Conservation (phyloP, 2,888 invertebrate genomes). For the Xylocampa areola region DNA sequence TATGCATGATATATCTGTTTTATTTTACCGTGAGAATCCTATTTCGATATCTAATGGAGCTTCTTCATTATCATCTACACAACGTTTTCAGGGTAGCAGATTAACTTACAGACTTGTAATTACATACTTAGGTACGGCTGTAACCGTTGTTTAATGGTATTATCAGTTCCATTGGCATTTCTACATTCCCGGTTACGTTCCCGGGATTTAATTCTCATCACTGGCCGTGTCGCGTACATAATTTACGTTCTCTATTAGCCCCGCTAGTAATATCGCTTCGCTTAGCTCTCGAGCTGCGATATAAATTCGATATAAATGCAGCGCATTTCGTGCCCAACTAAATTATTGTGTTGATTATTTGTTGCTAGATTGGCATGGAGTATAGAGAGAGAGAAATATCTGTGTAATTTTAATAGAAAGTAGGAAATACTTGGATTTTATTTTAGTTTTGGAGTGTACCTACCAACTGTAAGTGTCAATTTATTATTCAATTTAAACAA, state of each 20-base stretch:
- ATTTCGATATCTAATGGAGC: no score
- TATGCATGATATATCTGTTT: no score
- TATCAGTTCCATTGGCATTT: no score
- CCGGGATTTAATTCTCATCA: slow-evolving; percentile 22
- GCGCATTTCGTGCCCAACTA: slow-evolving; percentile 17
- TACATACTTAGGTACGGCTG: no score
- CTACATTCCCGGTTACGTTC: slow-evolving; percentile 1
- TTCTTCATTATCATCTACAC: no score
- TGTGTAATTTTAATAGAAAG: not conserved
- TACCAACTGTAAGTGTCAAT: no score
- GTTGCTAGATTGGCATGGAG: slow-evolving; percentile 20
- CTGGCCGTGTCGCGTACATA: slow-evolving; percentile 45
- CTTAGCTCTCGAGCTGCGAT: slow-evolving; percentile 44
- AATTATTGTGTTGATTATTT: slow-evolving; percentile 43
- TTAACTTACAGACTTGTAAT: no score
- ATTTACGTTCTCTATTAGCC: slow-evolving; percentile 57
- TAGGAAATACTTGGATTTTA: slow-evolving; percentile 2
- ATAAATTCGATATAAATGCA: slow-evolving; percentile 43
- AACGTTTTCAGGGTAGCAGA: no score
- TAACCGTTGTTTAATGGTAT: no score
- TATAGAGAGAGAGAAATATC: no score
- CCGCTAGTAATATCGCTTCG: slow-evolving; percentile 48
- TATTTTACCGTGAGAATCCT: no score
- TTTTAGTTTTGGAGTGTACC: not conserved
- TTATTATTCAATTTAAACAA: no score